Percentiles rank a stretch among this genome's conserved stretches.
phyloP scores from a whole-genome alignment of 1,140 invertebrate species.

The Aricia agestis region DNA sequence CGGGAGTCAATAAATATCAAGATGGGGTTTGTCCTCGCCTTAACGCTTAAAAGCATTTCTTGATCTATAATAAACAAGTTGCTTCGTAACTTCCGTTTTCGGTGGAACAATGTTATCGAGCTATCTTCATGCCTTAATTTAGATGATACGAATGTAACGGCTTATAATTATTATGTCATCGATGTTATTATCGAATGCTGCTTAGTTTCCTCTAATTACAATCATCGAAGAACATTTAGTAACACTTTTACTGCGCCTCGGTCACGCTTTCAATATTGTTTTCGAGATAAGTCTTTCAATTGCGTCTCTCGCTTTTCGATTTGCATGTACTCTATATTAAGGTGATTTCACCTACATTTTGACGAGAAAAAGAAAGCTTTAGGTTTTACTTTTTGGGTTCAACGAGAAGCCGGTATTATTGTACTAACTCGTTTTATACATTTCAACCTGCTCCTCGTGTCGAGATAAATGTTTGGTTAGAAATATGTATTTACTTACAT shows the following conservation, averaged over 20 bases:
- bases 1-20: too few species aligned
- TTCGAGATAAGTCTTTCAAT: conserved; percentile 3
- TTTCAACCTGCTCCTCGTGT: not conserved
- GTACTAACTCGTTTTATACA: not conserved
- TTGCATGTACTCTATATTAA: conserved; percentile 8
- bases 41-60: not conserved
- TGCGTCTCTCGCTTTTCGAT: not conserved
- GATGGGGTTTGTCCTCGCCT: too few species aligned
- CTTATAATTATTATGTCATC: conserved; percentile 17
- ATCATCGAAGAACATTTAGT: conserved; percentile 29
- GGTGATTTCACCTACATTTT: conserved; percentile 9
- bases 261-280: conserved; percentile 48
- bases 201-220: conserved; percentile 24
- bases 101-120: conserved; percentile 6
- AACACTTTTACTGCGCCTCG: conserved; percentile 52
- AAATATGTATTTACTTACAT: too few species aligned
- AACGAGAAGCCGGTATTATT: not conserved
- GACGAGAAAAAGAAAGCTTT: conserved; percentile 10
- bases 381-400: not conserved
- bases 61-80: conserved; percentile 2
- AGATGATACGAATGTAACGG: not conserved
- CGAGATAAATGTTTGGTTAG: too few species aligned
- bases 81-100: conserved; percentile 11
- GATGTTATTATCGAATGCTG: conserved; percentile 22
- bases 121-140: conserved; percentile 1